These are phyloP conservation scores for Oxyteleia sp. DNA, from an alignment of 2,888 invertebrate genomes.

Conservation along the genomic window DNA sequence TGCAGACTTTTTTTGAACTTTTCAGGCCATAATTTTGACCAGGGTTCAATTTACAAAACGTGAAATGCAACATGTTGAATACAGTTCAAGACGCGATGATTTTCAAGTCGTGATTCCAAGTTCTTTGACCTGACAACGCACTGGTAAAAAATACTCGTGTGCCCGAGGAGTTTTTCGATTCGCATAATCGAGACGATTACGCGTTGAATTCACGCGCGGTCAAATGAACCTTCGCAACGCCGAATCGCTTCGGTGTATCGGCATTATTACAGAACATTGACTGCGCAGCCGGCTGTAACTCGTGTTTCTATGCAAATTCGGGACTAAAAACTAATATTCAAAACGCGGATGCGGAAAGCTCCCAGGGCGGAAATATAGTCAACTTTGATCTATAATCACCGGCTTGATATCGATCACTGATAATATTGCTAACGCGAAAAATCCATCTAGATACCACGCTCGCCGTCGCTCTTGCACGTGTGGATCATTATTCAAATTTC, in stretches of 20 bases:
- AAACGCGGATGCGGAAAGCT: conserved; percentile 70
- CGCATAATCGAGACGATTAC: conserved; percentile 73
- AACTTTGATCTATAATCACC: conserved; percentile 69
- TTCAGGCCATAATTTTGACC: no score
- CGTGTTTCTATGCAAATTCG: conserved; percentile 72
- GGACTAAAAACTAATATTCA: conserved; percentile 65
- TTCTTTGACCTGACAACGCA: conserved; percentile 62
- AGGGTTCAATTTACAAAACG: no score
- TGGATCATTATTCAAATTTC: conserved; percentile 51
- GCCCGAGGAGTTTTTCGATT: conserved; percentile 73
- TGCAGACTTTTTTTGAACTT: no score
- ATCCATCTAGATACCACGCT: conserved; percentile 57
- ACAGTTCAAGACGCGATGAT: no score
- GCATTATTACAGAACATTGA: conserved; percentile 72
- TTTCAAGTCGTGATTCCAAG: conserved; percentile 52
- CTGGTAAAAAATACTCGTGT: conserved; percentile 57
- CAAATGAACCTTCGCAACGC: conserved; percentile 70
- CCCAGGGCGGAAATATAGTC: conserved; percentile 67
- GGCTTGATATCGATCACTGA: conserved; percentile 66
- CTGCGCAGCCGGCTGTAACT: conserved; percentile 68
- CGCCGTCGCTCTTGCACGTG: conserved; percentile 18
- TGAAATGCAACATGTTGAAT: no score
- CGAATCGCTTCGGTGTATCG: conserved; percentile 70
- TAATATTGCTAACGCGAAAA: conserved; percentile 69
- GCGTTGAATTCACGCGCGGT: conserved; percentile 73